A percentile compares a stretch with the other conserved stretches of the same genome.
Conservation (phyloP, 2,113 vertebrate species). For the Megaleporinus macrocephalus region DNA sequence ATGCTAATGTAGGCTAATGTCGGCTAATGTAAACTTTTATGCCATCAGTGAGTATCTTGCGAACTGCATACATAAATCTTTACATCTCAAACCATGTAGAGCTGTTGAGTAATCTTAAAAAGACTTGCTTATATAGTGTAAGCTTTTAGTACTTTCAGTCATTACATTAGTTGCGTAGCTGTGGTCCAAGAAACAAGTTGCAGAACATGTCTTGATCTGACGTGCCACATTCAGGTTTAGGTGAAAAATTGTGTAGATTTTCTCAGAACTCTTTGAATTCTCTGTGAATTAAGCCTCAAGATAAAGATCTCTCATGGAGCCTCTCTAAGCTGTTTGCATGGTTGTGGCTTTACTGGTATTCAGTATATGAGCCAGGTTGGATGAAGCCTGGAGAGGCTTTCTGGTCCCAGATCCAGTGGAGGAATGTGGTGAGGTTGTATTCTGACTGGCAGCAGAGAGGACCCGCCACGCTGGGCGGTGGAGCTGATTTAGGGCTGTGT, state of each 20-base stretch:
- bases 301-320: not conserved
- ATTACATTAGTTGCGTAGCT: too few species aligned
- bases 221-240: not conserved
- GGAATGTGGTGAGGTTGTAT: constrained; percentile 36
- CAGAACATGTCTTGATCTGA: too few species aligned
- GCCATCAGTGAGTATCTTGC: too few species aligned
- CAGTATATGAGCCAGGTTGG: not conserved
- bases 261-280: not conserved
- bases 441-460: constrained; percentile 40
- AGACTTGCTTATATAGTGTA: too few species aligned
- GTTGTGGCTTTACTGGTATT: not conserved
- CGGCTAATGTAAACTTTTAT: too few species aligned
- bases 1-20: too few species aligned
- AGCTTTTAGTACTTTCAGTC: too few species aligned
- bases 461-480: constrained; percentile 40
- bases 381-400: not conserved
- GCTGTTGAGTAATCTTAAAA: too few species aligned
- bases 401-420: not conserved
- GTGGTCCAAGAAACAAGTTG: too few species aligned
- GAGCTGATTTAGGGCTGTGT: constrained; percentile 68
- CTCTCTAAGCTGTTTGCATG: not conserved
- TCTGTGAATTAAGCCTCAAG: not conserved
- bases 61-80: too few species aligned
- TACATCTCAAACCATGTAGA: too few species aligned
- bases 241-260: not conserved